phyloP scores from a whole-genome alignment of 2,113 vertebrate genomes.

The Corythornis cristatus region DNA sequence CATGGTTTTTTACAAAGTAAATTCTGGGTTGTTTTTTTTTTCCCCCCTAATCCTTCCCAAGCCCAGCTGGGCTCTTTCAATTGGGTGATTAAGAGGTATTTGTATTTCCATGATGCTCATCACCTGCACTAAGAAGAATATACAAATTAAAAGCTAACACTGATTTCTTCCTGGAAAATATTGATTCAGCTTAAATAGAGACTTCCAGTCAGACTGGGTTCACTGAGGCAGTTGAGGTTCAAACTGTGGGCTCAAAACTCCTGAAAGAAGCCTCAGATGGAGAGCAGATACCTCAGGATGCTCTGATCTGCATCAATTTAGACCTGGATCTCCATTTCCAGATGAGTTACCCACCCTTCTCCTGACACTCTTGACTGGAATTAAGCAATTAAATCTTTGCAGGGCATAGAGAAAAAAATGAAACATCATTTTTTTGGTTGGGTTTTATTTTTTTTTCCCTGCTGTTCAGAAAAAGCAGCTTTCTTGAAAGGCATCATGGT shows the following conservation, averaged over 20 bases:
- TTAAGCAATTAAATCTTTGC: not conserved
- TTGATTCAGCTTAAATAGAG: not conserved
- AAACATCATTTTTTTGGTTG: not conserved
- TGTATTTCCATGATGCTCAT: not conserved
- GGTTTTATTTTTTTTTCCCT: not conserved
- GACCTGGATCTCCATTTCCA: not conserved
- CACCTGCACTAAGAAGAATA: not conserved
- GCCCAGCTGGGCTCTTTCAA: slow-evolving; percentile 1
- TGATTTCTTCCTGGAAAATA: not conserved
- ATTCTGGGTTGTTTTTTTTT: not conserved
- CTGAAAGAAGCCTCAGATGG: not conserved
- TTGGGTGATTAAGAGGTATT: slow-evolving; percentile 19
- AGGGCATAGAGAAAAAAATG: not conserved
- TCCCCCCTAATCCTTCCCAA: not conserved
- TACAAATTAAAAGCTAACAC: not conserved
- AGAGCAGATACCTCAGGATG: not conserved
- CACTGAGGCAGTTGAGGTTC: not conserved
- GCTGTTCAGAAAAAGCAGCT: not conserved
- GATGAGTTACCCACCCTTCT: fast-evolving
- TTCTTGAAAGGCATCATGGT: not conserved
- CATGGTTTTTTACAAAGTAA: not conserved
- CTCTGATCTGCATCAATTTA: not conserved
- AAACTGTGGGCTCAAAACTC: not conserved
- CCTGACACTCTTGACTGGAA: not conserved
- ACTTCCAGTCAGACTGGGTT: not conserved